A percentile compares a stretch with the other conserved stretches of the same genome.
phyloP scores from a whole-genome alignment of 2,797 vertebrate species.

The Centropyge bicolor region DNA sequence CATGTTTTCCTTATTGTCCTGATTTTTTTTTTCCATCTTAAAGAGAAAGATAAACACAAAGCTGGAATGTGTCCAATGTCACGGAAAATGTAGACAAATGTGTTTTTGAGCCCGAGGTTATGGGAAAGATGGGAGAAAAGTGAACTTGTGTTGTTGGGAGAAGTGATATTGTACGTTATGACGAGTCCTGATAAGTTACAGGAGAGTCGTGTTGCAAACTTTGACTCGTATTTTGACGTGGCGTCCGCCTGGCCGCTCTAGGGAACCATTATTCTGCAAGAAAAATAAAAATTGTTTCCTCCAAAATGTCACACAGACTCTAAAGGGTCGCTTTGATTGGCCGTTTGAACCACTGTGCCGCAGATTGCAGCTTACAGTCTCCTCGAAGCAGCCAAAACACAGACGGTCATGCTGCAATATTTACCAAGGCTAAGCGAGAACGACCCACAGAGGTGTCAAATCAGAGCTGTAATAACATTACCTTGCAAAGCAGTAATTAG shows the following conservation, averaged over 20 bases:
- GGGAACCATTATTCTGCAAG: conserved; percentile 46
- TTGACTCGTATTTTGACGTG: conserved; percentile 52
- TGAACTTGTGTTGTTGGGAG: conserved; percentile 29
- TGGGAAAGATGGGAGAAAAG: conserved; percentile 42
- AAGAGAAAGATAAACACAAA: conserved; percentile 70
- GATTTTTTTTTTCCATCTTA: conserved; percentile 38
- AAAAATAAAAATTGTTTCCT: conserved; percentile 52
- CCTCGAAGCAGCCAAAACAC: conserved; percentile 41
- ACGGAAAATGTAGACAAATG: conserved; percentile 56
- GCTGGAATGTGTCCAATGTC: conserved; percentile 56
- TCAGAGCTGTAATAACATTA: conserved; percentile 64
- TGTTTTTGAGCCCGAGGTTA: conserved; percentile 44
- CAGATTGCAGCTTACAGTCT: conserved; percentile 28
- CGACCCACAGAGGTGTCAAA: conserved; percentile 55
- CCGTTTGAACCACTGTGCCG: conserved; percentile 42
- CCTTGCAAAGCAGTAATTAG: conserved; percentile 48
- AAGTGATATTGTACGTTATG: conserved; percentile 37
- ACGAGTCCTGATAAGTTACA: conserved; percentile 40
- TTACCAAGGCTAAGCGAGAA: conserved; percentile 53
- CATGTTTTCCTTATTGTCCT: conserved; percentile 56
- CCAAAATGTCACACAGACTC: conserved; percentile 52
- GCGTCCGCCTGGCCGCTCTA: conserved; percentile 28
- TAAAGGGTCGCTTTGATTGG: conserved; percentile 38
- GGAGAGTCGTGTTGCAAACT: conserved; percentile 41
- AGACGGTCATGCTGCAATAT: conserved; percentile 43